Evolutionary conservation across 2,888 invertebrate species (phyloP).

Genomic region (Tiliacea aurago): DNA sequence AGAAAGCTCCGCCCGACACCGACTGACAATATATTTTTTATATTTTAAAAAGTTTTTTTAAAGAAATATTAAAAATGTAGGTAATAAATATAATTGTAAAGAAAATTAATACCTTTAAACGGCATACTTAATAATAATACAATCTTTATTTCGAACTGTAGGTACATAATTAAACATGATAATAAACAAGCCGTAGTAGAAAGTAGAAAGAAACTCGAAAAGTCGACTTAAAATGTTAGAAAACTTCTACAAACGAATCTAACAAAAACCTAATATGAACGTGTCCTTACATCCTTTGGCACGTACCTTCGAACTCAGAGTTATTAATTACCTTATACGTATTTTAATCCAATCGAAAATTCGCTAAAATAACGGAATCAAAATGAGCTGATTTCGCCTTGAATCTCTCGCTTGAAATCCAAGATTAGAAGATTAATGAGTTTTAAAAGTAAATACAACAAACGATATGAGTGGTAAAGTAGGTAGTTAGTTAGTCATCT

Average conservation of each 20-base stretch:
- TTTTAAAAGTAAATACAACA: conserved; percentile 1
- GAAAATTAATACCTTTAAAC: not conserved
- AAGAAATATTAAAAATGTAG: not conserved
- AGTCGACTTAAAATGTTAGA: not conserved
- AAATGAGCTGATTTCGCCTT: not conserved
- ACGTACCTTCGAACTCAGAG: not conserved
- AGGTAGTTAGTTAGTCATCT: not conserved
- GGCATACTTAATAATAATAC: too few species aligned
- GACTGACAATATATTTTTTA: too few species aligned
- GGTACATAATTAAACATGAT: too few species aligned
- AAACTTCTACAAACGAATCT: not conserved
- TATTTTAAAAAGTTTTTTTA: not conserved
- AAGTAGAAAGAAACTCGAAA: too few species aligned
- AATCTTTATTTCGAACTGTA: not conserved
- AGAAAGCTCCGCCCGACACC: not conserved
- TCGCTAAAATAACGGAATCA: not conserved
- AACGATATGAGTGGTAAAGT: not conserved
- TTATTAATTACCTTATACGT: not conserved
- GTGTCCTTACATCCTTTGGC: not conserved
- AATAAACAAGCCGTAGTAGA: not conserved
- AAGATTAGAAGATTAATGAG: conserved; percentile 9
- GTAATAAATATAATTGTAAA: not conserved
- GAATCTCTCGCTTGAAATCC: not conserved
- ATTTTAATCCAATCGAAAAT: not conserved
- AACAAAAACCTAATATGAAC: not conserved